Evolutionary conservation across 1,140 invertebrate genomes (phyloP), one percentile per base, ranked within the genome.

Genomic region (Drosophila serrata): DNA sequence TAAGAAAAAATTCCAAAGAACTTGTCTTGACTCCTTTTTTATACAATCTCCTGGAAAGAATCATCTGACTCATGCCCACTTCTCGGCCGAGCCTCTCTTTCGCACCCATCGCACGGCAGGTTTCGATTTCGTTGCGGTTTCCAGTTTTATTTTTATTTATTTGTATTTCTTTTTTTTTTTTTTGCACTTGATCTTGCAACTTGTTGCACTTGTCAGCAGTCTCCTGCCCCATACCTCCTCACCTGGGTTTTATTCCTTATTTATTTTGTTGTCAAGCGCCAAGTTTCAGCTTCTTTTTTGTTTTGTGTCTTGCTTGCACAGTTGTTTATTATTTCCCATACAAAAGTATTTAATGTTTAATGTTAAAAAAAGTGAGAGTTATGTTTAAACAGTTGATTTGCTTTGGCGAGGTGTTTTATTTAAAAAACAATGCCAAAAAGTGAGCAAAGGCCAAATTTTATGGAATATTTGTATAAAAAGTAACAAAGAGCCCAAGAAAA

Each of bases 181-280:
- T 55, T 35, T 48, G 69, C 70, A 74, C 70, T 74, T 74, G 70
- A 73, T 81, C 80, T 79, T 82, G 81, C 81, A 77, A 77, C 81
- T 69, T 67, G 65, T 69, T 69, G 65, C 82, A 72, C 72, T 80
- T 84, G 81, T 75, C 64, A 76, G 73, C 73, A 73, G 60, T 35
- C 40, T 13, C 17, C 29, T 59, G 43, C 19, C 22, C 35, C 29
- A 2, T 22, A 22, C 9, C 60, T 17, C 2, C 12, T 13, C 7
- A 35, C 27, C 39, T 13, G 24, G 17, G 31, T 29, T 39, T 48
- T 8, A 29, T 29, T 49, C 46, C 31, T 48, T 27, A 22, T 53
- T 45, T 24, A 60, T 49, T 48, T 33, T 24, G 42, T 57, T 60
- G 37, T 42, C 43, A 49, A 61, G 53, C 40, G 68, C 35, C 63